Conservation (phyloP, 2,113 vertebrate species). For the Oncorhynchus nerka region DNA sequence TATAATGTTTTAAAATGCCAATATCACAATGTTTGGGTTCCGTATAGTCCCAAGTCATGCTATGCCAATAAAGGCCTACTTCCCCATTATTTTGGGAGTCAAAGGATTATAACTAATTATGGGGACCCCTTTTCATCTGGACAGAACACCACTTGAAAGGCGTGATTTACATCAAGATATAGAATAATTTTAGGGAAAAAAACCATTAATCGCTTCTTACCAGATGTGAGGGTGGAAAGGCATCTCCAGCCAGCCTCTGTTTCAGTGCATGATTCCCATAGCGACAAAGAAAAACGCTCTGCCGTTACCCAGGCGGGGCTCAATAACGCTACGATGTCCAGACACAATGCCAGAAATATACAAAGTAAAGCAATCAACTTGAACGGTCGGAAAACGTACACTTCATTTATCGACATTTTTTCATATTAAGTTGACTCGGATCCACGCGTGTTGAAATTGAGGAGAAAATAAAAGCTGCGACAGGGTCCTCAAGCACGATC, state of each 20-base stretch:
- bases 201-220: conserved; percentile 48
- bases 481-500: background rate
- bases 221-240: conserved; percentile 73
- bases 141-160: too few species aligned
- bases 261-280: conserved; percentile 78
- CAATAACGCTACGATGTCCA: conserved; percentile 77
- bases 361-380: conserved; percentile 80
- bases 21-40: too few species aligned
- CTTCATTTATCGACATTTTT: conserved; percentile 73
- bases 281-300: conserved; percentile 75
- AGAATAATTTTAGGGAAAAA: background rate
- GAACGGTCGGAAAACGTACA: conserved; percentile 73
- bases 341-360: conserved; percentile 74
- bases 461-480: background rate
- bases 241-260: conserved; percentile 69
- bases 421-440: conserved; percentile 17
- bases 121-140: too few species aligned
- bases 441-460: background rate
- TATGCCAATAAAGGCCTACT: too few species aligned
- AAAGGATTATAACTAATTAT: too few species aligned
- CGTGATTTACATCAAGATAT: too few species aligned
- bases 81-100: too few species aligned
- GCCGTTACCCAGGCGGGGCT: conserved; percentile 84
- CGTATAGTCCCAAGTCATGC: too few species aligned
- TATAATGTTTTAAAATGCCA: too few species aligned